Base-by-base conservation (phyloP, 2,797 vertebrate species). In the Tiaroga cobitis region DNA sequence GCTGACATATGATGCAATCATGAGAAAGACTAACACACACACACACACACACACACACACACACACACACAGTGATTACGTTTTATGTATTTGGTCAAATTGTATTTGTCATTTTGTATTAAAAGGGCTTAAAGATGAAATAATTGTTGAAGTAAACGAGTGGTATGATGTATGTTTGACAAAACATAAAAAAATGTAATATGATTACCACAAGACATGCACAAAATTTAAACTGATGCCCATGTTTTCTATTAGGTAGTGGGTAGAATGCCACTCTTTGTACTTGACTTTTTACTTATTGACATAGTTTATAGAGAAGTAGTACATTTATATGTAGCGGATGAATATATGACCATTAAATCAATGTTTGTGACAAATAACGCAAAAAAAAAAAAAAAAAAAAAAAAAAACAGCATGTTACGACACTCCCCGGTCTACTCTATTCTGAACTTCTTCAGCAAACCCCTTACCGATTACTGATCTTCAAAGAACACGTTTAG, bases 211-310 rank as follows among this genome's bases (percentile, higher is more conserved):
- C 15, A 78, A 26, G 9, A 61, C 61, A 78, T 78, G 15, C 39
- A 46, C 10, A 32, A 29, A 65, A 67, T 32, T 24, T 1, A 80
- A 67, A 43, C n/a, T 43, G n/a, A 80, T 34, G 41, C 24, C 10
- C n/a, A 24, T 65, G 77, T 80, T 79, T 65, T 19, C 8, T 29
- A 26, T 61, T 78, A 41, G 37, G 34, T 61, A n/a, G 13, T 78
- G 24, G 75, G 15, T 41, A 19, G 54, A 61, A 19, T 0, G 4
- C 3, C 24, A 1, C 2, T 59, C n/a, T 26, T 18, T 61, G 24
- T 6, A 78, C 15, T 61, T 59, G 7, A 26, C 11, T 29, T 61
- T 63, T 68, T 21, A 21, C 16, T 68, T 4, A 68, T 19, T 26
- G n/a, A n/a, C n/a, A n/a, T n/a, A 18, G 24, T 39, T 61, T 26